Base-by-base conservation (phyloP, 2,797 vertebrate genomes). In the Coregonus sp. region DNA sequence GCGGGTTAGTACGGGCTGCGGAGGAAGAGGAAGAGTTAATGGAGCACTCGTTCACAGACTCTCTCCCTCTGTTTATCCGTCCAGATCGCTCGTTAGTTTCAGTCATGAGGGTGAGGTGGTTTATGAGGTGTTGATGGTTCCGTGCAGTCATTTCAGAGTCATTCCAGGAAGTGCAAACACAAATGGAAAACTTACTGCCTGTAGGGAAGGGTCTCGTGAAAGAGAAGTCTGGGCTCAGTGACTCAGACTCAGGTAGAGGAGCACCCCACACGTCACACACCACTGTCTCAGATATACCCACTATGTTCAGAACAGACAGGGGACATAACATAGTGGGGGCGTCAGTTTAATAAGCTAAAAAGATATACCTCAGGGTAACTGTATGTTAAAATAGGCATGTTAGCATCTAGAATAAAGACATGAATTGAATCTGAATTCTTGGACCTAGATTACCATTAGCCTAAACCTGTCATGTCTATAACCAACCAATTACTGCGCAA, bases 101-200 rank as follows among this genome's bases (percentile, higher is more conserved):
- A 52, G 70, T 81, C 84, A 51, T 52, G 50, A 25, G 52, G 71
- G 52, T 20, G 56, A 63, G 78, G 75, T 71, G 78, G 73, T 65
- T 77, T 75, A 88, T 84, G 87, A 80, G 75, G 71, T 80, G 84
- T 69, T 83, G 84, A 91, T 88, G 86, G 84, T 80, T 82, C 72
- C 63, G 86, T 78, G 81, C 83, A 81, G 81, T 86, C 87, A 91
- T 89, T 91, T 86, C 81, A 78, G 78, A n/a, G 82, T 40, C 40
- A 72, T 33, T 69, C 29, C 4, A 40, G 59, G 37, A 51, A n/a
- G 52, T 83, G 40, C 40, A 47, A 25, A 81, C 72, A 76, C 35
- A 15, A 68, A 75, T 79, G 50, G 52, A 80, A 80, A 89, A 97
- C 98, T 99, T 97, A 99, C 98, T 97, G 97, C 97, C 97, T 89